Percentiles rank a stretch among this genome's conserved stretches.
Conservation (phyloP, 1,140 invertebrate genomes). For the Neodiprion lecontei region DNA sequence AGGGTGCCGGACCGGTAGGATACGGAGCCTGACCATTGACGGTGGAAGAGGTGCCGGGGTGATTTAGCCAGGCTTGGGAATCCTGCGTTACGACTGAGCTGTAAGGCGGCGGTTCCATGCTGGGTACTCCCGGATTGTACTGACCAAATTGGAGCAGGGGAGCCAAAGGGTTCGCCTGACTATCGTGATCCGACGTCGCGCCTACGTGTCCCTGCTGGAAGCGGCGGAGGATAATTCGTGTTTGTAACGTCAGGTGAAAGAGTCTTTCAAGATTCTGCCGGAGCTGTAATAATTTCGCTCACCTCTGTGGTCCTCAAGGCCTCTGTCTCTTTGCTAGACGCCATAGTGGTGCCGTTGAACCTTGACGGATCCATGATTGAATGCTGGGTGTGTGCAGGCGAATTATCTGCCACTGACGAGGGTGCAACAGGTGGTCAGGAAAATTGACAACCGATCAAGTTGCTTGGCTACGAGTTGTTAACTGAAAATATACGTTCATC, state of each 20-base stretch:
- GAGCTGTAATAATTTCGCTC: background rate
- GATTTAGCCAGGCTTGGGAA: background rate
- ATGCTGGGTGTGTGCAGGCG: background rate
- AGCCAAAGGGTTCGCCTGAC: background rate
- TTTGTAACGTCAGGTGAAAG: background rate
- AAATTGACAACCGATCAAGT: background rate
- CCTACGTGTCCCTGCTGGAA: no score
- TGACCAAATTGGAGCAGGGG: background rate
- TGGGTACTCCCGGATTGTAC: background rate
- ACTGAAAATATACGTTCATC: no score
- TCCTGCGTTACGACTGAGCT: background rate
- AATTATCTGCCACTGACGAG: background rate
- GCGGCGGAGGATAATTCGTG: background rate
- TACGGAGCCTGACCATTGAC: background rate
- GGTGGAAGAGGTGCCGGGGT: background rate
- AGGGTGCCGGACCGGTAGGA: background rate
- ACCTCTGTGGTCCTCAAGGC: background rate
- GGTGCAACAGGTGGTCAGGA: background rate
- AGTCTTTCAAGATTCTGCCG: background rate
- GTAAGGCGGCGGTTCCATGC: background rate
- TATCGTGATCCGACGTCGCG: background rate
- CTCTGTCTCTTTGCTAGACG: background rate
- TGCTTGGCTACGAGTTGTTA: no score
- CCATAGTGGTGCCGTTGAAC: background rate
- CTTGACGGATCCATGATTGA: background rate